phyloP scores from a whole-genome alignment of 2,888 invertebrate genomes.

The Lasius platythorax region DNA sequence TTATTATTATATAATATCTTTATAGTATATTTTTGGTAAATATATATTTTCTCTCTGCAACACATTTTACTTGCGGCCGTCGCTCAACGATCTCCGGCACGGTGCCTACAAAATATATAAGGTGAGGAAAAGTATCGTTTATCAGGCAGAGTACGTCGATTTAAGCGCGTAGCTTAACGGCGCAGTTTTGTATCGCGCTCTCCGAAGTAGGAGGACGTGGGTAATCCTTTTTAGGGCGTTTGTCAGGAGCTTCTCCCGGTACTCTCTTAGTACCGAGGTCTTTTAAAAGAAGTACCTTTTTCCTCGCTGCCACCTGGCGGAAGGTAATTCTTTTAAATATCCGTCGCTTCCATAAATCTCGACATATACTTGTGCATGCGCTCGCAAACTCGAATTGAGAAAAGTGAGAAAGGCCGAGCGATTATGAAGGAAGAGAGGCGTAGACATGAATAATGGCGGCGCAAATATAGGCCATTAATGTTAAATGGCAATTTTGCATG shows the following conservation, averaged over 20 bases:
- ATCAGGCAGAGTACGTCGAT: conserved; percentile 66
- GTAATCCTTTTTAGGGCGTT: conserved; percentile 74
- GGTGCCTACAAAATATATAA: conserved; percentile 32
- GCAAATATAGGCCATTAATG: background rate
- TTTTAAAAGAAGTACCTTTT: conserved; percentile 62
- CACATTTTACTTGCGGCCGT: background rate
- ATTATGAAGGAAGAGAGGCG: background rate
- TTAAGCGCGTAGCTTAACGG: conserved; percentile 65
- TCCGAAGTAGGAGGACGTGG: conserved; percentile 43
- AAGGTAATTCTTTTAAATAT: conserved; percentile 75
- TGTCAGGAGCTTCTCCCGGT: conserved; percentile 62
- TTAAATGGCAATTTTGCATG: background rate
- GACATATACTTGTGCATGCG: conserved; percentile 21
- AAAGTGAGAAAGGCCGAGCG: background rate
- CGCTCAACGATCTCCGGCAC: background rate
- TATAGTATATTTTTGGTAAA: background rate
- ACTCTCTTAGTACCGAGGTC: conserved; percentile 57
- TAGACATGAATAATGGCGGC: background rate
- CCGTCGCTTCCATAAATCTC: conserved; percentile 71
- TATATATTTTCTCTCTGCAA: background rate
- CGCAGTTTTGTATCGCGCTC: conserved; percentile 64
- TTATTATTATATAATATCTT: background rate
- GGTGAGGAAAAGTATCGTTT: conserved; percentile 52
- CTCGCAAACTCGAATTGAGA: conserved; percentile 59
- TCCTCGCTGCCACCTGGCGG: conserved; percentile 64